These are phyloP conservation scores for Crocidura indochinensis DNA, from an alignment of 2,797 vertebrate genomes.

Conservation along the genomic window DNA sequence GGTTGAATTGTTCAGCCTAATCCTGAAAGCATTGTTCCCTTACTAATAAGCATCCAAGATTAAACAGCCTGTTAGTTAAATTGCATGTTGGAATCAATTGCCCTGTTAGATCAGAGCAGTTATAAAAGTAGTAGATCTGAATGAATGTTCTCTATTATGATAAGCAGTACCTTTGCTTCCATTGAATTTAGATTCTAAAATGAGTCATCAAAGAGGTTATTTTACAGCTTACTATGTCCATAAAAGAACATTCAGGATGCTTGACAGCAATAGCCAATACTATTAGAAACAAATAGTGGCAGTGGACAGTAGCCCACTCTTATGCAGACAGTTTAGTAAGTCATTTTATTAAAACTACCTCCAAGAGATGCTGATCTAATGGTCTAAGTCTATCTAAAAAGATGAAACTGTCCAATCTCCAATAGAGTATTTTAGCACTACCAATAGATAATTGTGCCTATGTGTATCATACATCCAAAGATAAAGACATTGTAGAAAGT, in stretches of 20 bases:
- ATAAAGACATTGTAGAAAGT: conserved; percentile 17
- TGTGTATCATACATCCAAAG: background rate
- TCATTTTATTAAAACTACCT: conserved; percentile 74
- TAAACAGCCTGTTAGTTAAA: conserved; percentile 82
- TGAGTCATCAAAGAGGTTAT: conserved; percentile 75
- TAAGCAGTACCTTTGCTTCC: conserved; percentile 68
- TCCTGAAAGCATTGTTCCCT: conserved; percentile 77
- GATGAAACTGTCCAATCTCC: too few relatives aligned
- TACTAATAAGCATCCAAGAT: conserved; percentile 78
- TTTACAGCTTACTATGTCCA: conserved; percentile 62
- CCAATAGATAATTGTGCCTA: too few relatives aligned
- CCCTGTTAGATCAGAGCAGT: conserved; percentile 79
- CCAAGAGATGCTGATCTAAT: conserved; percentile 59
- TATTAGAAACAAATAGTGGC: conserved; percentile 57
- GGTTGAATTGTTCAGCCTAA: conserved; percentile 68
- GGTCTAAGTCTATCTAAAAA: background rate
- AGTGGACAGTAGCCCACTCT: background rate
- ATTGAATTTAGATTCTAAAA: conserved; percentile 70
- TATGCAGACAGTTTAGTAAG: conserved; percentile 66
- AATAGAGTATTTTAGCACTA: too few relatives aligned
- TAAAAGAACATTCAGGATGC: conserved; percentile 72
- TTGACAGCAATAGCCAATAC: conserved; percentile 35
- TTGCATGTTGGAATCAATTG: conserved; percentile 76
- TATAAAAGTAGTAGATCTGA: conserved; percentile 69
- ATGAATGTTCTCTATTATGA: conserved; percentile 68